Evolutionary conservation across 2,797 vertebrate species (phyloP).

Genomic region (Micropoecilia bifurca): DNA sequence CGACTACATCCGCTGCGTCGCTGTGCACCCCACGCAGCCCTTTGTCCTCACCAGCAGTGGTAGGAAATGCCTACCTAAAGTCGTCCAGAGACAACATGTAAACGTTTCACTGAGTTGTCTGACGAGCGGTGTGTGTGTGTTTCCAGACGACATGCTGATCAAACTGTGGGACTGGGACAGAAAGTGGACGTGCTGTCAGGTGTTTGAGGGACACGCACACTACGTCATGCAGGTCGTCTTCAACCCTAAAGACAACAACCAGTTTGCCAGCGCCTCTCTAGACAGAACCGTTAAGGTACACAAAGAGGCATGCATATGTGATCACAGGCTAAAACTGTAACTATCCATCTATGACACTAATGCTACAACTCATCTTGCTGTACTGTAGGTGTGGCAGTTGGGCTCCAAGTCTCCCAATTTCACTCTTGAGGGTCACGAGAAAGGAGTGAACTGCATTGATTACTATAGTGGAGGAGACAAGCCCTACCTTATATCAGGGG

Average conservation of each 20-base stretch:
- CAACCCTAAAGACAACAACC: conserved; percentile 98
- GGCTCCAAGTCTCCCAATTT: conserved; percentile 98
- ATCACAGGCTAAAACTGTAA: neutral
- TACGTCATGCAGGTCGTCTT: conserved; percentile 99
- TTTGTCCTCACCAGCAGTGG: conserved; percentile 98
- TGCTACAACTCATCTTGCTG: neutral
- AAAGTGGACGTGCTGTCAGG: conserved; percentile 97
- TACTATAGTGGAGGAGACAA: conserved; percentile 99
- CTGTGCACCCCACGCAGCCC: conserved; percentile 96
- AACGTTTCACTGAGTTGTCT: conserved; percentile 20
- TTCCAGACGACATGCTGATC: conserved; percentile 97
- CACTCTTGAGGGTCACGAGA: conserved; percentile 97
- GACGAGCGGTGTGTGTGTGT: conserved; percentile 32
- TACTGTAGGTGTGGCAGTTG: conserved; percentile 93
- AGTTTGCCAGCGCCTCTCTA: conserved; percentile 97
- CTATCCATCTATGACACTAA: too few species aligned
- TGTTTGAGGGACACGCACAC: conserved; percentile 98
- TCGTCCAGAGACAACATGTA: neutral
- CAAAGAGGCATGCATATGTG: conserved; percentile 12
- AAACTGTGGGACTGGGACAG: conserved; percentile 99
- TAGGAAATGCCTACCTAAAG: conserved; percentile 62
- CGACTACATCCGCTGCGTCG: conserved; percentile 97
- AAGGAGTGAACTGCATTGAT: conserved; percentile 98
- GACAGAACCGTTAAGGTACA: conserved; percentile 97
- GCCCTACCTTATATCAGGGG: conserved; percentile 96